These are phyloP conservation scores for Austrofundulus limnaeus DNA, from an alignment of 2,113 vertebrate species.

Conservation along the genomic window DNA sequence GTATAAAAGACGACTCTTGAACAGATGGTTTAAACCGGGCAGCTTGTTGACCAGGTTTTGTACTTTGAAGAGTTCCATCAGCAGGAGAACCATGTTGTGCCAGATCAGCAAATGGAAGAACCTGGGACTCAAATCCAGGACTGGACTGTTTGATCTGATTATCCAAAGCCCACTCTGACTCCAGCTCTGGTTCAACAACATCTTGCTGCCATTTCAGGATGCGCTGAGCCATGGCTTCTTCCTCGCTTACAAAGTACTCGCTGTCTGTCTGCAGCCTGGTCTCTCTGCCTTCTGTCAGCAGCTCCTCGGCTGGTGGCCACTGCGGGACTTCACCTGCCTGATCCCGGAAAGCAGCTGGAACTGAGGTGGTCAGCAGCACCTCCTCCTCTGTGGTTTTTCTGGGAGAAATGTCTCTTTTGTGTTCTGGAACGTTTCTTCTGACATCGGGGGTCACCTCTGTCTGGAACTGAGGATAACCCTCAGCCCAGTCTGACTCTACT, in stretches of 20 bases:
- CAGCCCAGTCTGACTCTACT: conserved; percentile 53
- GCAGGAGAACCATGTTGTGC: conserved; percentile 1
- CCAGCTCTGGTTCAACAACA: conserved; percentile 71
- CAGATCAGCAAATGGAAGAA: conserved; percentile 11
- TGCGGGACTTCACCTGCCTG: conserved; percentile 20
- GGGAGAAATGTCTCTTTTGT: neutral
- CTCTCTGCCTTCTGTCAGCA: conserved; percentile 58
- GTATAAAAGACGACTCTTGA: neutral
- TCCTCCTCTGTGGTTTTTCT: conserved; percentile 36
- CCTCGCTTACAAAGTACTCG: conserved; percentile 77
- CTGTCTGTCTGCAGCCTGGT: conserved; percentile 70
- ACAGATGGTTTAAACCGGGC: neutral
- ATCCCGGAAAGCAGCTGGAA: conserved; percentile 30
- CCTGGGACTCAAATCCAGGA: conserved; percentile 21
- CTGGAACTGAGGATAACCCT: conserved; percentile 26
- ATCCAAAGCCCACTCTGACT: conserved; percentile 72
- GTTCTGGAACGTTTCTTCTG: neutral
- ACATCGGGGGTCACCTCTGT: conserved; percentile 17
- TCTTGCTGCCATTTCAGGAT: conserved; percentile 79
- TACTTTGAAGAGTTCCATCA: neutral
- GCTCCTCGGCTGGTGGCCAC: conserved; percentile 24
- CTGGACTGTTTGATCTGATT: conserved; percentile 35
- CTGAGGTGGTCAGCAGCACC: neutral
- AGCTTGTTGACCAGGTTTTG: neutral
- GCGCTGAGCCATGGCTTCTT: conserved; percentile 75